Conservation (phyloP, 2,113 vertebrate species). For the Capreolus pygargus region DNA sequence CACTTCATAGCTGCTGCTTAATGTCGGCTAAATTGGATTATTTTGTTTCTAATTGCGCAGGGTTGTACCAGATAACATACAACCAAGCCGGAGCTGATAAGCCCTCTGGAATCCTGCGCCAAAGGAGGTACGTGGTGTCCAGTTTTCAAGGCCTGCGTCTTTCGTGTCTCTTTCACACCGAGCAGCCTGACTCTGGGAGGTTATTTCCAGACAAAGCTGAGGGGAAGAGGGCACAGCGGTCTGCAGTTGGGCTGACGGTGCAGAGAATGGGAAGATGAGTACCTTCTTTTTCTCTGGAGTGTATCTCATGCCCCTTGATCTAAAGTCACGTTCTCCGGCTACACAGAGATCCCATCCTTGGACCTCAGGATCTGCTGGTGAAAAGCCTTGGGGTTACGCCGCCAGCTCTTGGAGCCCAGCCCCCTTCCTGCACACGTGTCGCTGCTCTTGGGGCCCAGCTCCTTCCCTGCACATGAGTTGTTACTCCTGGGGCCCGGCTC, state of each 20-base stretch:
- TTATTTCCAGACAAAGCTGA: background rate
- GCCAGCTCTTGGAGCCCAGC: background rate
- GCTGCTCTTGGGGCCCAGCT: background rate
- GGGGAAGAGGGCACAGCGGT: background rate
- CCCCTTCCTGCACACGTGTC: fast-evolving
- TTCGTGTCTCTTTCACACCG: background rate
- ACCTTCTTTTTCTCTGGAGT: background rate
- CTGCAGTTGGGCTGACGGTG: background rate
- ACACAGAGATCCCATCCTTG: background rate
- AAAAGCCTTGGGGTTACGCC: background rate
- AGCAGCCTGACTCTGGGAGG: background rate
- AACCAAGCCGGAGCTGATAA: fast-evolving
- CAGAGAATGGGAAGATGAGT: background rate
- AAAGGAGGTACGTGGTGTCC: background rate
- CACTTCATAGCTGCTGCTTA: background rate
- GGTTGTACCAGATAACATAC: background rate
- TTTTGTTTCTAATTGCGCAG: background rate
- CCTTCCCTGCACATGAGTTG: no score
- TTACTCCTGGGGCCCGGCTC: background rate
- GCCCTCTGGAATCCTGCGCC: background rate
- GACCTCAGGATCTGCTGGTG: background rate
- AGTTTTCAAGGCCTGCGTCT: background rate
- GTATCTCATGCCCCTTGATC: background rate
- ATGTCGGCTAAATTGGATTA: background rate
- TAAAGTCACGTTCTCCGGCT: background rate